Evolutionary conservation across 2,888 invertebrate species (phyloP), one percentile per base, ranked within the genome.

Genomic region (Macrosiphum euphorbiae): DNA sequence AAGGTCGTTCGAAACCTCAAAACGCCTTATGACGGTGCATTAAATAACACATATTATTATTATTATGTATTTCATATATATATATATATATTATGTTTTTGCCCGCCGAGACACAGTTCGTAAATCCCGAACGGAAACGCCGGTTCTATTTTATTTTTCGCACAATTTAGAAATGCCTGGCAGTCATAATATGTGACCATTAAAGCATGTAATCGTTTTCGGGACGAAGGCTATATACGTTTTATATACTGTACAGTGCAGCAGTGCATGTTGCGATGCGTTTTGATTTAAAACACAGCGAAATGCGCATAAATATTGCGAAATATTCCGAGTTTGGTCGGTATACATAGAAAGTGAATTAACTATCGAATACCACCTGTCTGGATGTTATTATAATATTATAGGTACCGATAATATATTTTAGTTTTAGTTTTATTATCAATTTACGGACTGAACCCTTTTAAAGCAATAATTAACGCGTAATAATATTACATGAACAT

Each of bases 171-270:
- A 88, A 92, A 92, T 88, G 41, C 88, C 88, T 91, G 47, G 58
- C 55, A 55, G 50, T 44, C 88, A 67, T 67, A 41, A 84, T 89
- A 89, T 89, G 88, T 88, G 89, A 41, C 92, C 78, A 47, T 93
- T 93, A 93, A 93, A 93, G 55, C 93, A 58, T 93, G 89, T 89
- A 93, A 93, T 93, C 93, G 93, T 90, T 93, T 93, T 93, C 55
- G 47, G 84, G 84, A 93, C 58, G 89, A 90, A 93, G 93, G 93
- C 47, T 89, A 89, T 44, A 47, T 24, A 35, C 26, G 35, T 85
- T 44, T 44, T 85, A 85, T 47, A 50, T 89, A 89, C 55, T 35
- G 58, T 26, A 52, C 91, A 52, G 91, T 85, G 55, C 86, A 58
- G 91, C 44, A 91, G 91, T 86, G 91, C 91, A 91, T 91, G 91